Evolutionary conservation across 2,797 vertebrate genomes (phyloP), one percentile per base, ranked within the genome.

Genomic region (Nyctalus aviator): DNA sequence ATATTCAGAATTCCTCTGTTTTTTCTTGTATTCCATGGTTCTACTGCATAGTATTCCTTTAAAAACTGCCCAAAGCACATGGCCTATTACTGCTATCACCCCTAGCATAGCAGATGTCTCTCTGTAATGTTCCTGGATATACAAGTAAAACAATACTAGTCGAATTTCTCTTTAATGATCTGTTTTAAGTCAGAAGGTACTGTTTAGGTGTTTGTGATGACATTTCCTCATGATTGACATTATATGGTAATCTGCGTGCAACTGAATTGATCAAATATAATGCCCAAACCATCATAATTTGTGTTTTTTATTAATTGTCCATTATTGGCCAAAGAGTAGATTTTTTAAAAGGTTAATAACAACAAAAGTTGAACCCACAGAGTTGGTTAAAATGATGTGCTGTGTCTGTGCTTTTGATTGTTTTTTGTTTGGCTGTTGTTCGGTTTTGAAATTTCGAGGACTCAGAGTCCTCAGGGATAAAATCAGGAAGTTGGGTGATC

Each of bases 151-250:
- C 6, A 73, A 69, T 76, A 21, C 21, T 62, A 57, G 25, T 71
- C 73, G 76, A 89, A 77, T 90, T 86, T 84, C 46, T 84, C 59
- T 94, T 79, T 17, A 30, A 71, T 85, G 64, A 92, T 69, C 57
- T 90, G 25, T 62, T 53, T 66, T 37, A 88, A 85, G 32, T 79
- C 48, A 62, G 81, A 76, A 93, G 12, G 12, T 59, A 23, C 23
- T 48, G 7, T 23, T 46, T 3, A 3, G 73, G 23, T 85, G 57
- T 77, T 88, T 84, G 44, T 93, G 83, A 69, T 59, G 35, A 62
- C 77, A 88, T 59, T 88, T 44, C 50, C 35, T 71, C 55, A 25
- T 48, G 41, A 82, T 85, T 93, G 84, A 50, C 4, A 37, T 48
- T 81, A 25, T 69, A 25, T 6, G 15, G 66, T 77, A 66, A 81